Conservation (phyloP, 2,888 invertebrate genomes). For the Zeuzera pyrina region DNA sequence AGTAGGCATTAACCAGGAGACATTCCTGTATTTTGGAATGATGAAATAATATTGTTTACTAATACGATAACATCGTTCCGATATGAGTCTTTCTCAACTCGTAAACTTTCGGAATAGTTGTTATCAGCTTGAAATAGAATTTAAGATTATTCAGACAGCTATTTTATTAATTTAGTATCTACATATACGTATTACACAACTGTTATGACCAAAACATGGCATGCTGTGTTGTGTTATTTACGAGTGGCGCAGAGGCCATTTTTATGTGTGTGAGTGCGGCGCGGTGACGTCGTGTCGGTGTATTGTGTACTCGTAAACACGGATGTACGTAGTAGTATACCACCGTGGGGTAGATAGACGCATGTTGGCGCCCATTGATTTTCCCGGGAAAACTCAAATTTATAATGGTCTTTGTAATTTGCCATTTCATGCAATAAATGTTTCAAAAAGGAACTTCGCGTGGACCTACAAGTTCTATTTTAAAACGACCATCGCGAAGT, state of each 20-base stretch:
- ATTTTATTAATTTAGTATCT: not conserved
- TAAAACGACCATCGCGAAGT: constrained; percentile 56
- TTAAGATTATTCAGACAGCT: constrained; percentile 8
- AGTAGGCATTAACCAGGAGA: too few species aligned
- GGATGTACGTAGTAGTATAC: constrained; percentile 31
- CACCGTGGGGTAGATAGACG: constrained; percentile 6
- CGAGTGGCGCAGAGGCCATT: constrained; percentile 49
- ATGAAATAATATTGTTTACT: too few species aligned
- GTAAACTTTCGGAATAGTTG: not conserved
- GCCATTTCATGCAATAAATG: too few species aligned
- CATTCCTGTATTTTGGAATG: too few species aligned
- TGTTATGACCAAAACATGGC: constrained; percentile 28
- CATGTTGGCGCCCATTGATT: constrained; percentile 9
- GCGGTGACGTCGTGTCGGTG: constrained; percentile 56
- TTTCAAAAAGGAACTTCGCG: constrained; percentile 31
- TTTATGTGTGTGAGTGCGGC: constrained; percentile 34
- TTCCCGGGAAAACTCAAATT: constrained; percentile 13
- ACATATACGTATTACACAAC: constrained; percentile 16
- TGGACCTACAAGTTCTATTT: constrained; percentile 47
- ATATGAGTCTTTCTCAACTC: too few species aligned
- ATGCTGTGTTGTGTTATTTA: constrained; percentile 34
- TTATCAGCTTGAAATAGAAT: constrained; percentile 5
- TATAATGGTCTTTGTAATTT: too few species aligned
- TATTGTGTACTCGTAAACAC: constrained; percentile 43
- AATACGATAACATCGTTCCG: too few species aligned